Percentiles rank a stretch among this genome's conserved stretches.
phyloP scores from a whole-genome alignment of 2,113 vertebrate species.

The Passer montanus region DNA sequence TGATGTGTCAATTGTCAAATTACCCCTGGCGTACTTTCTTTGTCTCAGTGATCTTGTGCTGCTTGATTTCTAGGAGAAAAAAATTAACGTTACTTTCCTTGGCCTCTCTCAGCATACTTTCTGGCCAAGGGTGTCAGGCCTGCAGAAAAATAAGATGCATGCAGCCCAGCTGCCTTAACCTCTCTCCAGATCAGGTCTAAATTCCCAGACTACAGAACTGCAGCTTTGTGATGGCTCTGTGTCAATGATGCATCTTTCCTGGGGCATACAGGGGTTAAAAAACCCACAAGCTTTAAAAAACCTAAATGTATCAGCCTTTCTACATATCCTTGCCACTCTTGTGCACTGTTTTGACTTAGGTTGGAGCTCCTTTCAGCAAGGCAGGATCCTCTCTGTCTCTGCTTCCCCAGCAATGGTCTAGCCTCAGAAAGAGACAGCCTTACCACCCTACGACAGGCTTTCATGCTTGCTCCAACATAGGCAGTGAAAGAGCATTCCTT shows the following conservation, averaged over 20 bases:
- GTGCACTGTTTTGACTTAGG: neutral
- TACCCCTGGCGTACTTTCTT: neutral
- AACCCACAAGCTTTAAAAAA: neutral
- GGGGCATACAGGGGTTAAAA: neutral
- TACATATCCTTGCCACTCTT: neutral
- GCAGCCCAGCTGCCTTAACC: neutral
- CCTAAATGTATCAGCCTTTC: neutral
- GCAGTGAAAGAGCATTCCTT: neutral
- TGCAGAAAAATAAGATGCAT: neutral
- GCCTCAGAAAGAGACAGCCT: neutral
- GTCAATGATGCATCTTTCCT: neutral
- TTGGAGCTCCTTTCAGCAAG: neutral
- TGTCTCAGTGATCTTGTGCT: neutral
- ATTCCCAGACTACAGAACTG: neutral
- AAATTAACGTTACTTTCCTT: neutral
- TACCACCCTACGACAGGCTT: neutral
- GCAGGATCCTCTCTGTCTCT: neutral
- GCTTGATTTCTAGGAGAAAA: neutral
- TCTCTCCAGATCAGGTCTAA: neutral
- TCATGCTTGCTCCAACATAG: neutral
- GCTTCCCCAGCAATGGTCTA: neutral
- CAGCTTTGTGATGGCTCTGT: neutral
- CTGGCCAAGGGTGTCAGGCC: neutral
- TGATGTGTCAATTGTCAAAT: slow-evolving; percentile 48
- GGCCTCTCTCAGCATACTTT: neutral